phyloP scores from a whole-genome alignment of 1,140 invertebrate species.

The Caenorhabditis inopinata region DNA sequence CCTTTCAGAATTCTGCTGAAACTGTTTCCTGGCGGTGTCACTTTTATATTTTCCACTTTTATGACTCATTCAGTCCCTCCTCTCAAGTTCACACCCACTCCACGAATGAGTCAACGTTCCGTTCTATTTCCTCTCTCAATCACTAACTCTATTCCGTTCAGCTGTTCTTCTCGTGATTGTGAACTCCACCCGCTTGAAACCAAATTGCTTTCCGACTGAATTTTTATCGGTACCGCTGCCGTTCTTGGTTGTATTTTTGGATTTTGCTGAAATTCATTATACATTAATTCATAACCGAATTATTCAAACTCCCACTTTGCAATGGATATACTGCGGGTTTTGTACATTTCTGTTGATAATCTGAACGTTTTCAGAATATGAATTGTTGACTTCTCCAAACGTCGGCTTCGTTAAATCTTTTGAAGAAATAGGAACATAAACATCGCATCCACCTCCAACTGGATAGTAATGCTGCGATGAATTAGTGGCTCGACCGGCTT shows the following conservation, averaged over 20 bases:
- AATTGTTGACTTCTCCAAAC: not conserved
- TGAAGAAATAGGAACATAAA: not conserved
- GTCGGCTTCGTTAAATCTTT: not conserved
- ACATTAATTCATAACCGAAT: too few relatives aligned
- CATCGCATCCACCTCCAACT: not conserved
- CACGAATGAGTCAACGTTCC: not conserved
- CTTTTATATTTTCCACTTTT: too few relatives aligned
- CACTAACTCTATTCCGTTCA: slow-evolving; percentile 8
- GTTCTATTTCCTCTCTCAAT: not conserved
- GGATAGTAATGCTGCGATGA: not conserved
- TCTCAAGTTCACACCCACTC: too few relatives aligned
- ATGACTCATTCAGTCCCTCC: too few relatives aligned
- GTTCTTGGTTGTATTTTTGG: not conserved
- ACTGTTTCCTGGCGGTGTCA: too few relatives aligned
- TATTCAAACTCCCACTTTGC: not conserved
- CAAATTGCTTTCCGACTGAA: slow-evolving; percentile 14
- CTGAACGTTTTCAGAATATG: not conserved
- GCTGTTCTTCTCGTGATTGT: not conserved
- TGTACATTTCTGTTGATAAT: not conserved
- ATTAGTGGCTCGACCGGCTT: not conserved
- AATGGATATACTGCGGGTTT: slow-evolving; percentile 20
- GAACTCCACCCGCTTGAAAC: not conserved
- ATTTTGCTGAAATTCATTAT: not conserved
- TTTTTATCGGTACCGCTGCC: not conserved
- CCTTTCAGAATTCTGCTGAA: too few relatives aligned